Base-by-base conservation (phyloP, 2,797 vertebrate species). In the Tauraco hartlaubi region DNA sequence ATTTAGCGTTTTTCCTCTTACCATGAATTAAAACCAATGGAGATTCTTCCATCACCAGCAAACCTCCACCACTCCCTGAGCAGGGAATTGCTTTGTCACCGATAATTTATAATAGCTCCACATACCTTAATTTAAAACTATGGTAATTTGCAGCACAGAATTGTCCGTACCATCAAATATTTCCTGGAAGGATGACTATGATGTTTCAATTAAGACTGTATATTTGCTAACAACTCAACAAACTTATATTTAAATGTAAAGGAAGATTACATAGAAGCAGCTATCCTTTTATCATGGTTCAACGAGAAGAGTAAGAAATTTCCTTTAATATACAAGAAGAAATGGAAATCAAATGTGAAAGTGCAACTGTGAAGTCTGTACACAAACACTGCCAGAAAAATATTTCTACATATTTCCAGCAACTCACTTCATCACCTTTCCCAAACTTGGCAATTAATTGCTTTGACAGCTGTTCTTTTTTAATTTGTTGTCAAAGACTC, bases 201-300 rank as follows among this genome's bases (percentile, higher is more conserved):
- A 13, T 80, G 48, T 51, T 90, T 44, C 44, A 96, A 54, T 77
- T 77, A 73, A 62, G 54, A 79, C 20, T 79, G 67, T 49, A 3
- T 72, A 64, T 88, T 94, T 93, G 51, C 37, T 91, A 87, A 92
- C 54, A 92, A 85, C 39, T 75, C 16, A 87, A 62, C 74, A 71
- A 90, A 75, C 52, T 86, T 84, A 14, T 5, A 83, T 94, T 81
- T 86, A 22, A 55, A 82, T 46, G 21, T 78, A 51, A 93, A 56
- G 55, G n/a, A 69, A 87, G 51, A 86, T 78, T 94, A 95, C 86
- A 91, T 94, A 79, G 84, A 96, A 88, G 61, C 69, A 91, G 67
- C 15, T 81, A 82, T 51, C 22, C 37, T 81, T 75, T 78, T 62
- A 89, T 86, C 26, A 33, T 61, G 33, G 43, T 80, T 73, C 51